Percentiles rank a stretch among this genome's conserved stretches.
Evolutionary conservation across 2,797 vertebrate species (phyloP).

Genomic region (Rhinoraja longicauda): DNA sequence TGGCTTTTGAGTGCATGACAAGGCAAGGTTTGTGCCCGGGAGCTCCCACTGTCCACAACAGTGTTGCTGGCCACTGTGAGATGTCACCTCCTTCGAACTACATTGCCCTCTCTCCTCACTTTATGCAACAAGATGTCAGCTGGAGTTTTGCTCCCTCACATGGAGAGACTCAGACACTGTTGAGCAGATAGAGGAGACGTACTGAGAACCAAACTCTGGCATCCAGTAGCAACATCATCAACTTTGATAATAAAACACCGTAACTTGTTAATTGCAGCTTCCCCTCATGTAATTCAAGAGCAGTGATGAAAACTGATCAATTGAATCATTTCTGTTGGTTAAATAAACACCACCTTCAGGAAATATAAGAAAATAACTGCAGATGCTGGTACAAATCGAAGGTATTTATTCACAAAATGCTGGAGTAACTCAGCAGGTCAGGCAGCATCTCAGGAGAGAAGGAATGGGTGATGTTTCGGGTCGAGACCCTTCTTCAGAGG

Average conservation of each 20-base stretch:
- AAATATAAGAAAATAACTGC: too few relatives aligned
- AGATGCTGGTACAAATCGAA: too few relatives aligned
- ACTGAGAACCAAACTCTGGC: not conserved
- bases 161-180: not conserved
- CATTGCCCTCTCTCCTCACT: not conserved
- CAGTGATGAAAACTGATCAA: not conserved
- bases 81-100: not conserved
- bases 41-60: not conserved
- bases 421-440: too few relatives aligned
- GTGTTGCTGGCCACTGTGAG: not conserved
- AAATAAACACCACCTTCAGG: not conserved
- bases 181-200: not conserved
- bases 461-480: too few relatives aligned
- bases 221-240: not conserved
- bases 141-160: too few relatives aligned
- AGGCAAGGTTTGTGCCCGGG: not conserved
- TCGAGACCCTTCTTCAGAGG: too few relatives aligned
- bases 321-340: not conserved
- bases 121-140: not conserved
- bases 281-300: not conserved
- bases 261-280: not conserved
- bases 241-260: not conserved
- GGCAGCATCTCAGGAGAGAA: too few relatives aligned
- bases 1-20: not conserved
- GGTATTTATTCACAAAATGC: too few relatives aligned